Evolutionary conservation across 2,888 invertebrate species (phyloP).

Genomic region (Hanleya hanleyi): DNA sequence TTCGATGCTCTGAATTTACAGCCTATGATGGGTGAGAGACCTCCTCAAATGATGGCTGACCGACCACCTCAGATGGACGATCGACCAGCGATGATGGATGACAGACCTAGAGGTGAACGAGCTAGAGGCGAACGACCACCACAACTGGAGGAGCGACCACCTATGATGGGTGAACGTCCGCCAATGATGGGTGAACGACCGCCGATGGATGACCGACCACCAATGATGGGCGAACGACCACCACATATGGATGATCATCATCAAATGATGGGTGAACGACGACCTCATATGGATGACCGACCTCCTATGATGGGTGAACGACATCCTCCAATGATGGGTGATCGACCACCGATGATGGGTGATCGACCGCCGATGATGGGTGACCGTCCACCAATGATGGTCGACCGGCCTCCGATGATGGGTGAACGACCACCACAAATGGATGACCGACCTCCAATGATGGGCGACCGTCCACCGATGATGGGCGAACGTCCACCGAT

Average conservation of each 20-base stretch:
- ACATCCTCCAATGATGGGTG: slow-evolving; percentile 6
- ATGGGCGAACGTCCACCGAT: background rate
- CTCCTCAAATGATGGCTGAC: background rate
- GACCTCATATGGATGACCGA: background rate
- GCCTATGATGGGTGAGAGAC: background rate
- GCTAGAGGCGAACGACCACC: slow-evolving; percentile 2
- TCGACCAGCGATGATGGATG: slow-evolving; percentile 5
- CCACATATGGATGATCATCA: background rate
- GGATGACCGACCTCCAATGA: background rate
- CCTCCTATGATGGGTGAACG: background rate
- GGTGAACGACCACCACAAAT: background rate
- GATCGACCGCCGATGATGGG: slow-evolving; percentile 1
- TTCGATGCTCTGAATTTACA: too few relatives aligned
- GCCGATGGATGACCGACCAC: background rate
- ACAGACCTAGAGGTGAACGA: background rate
- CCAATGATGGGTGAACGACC: background rate
- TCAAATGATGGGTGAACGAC: background rate
- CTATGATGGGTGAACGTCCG: background rate
- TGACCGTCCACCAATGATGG: background rate
- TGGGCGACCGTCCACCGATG: background rate
- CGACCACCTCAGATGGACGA: background rate
- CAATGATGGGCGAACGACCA: background rate
- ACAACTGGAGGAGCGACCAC: background rate
- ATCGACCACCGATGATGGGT: background rate
- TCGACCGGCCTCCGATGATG: background rate